A percentile compares a stretch with the other conserved stretches of the same genome.
phyloP scores from a whole-genome alignment of 1,140 invertebrate genomes.

The Holcopasites calliopsidis region DNA sequence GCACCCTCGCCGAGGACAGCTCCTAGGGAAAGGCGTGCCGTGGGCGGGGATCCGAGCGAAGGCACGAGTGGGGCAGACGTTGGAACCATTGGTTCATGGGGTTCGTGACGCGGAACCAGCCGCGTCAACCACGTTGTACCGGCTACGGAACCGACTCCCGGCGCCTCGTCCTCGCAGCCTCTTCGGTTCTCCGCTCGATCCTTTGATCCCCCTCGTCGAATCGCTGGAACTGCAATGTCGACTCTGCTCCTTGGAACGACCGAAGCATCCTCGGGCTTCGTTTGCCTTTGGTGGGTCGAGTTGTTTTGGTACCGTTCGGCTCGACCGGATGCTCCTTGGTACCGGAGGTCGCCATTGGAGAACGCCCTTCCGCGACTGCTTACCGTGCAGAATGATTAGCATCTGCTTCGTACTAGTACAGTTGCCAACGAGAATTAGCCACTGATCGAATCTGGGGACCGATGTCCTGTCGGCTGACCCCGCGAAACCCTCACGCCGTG shows the following conservation, averaged over 20 bases:
- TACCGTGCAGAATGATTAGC: no score
- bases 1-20: background rate
- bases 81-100: slow-evolving; percentile 13
- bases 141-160: slow-evolving; percentile 5
- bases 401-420: no score
- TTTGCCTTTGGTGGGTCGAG: no score
- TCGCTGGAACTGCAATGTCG: slow-evolving; percentile 4
- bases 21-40: slow-evolving; percentile 26
- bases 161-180: background rate
- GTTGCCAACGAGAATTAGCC: no score
- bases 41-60: slow-evolving; percentile 28
- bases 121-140: slow-evolving; percentile 11
- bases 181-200: background rate
- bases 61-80: slow-evolving; percentile 10
- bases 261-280: background rate
- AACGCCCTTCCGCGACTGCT: no score
- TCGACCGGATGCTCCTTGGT: no score
- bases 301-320: background rate
- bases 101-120: slow-evolving; percentile 9
- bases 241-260: background rate
- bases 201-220: background rate
- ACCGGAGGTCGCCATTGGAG: no score
- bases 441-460: no score
- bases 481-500: no score
- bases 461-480: no score